These are phyloP conservation scores for Telenomus remus DNA, from an alignment of 1,140 invertebrate species.

Conservation along the genomic window DNA sequence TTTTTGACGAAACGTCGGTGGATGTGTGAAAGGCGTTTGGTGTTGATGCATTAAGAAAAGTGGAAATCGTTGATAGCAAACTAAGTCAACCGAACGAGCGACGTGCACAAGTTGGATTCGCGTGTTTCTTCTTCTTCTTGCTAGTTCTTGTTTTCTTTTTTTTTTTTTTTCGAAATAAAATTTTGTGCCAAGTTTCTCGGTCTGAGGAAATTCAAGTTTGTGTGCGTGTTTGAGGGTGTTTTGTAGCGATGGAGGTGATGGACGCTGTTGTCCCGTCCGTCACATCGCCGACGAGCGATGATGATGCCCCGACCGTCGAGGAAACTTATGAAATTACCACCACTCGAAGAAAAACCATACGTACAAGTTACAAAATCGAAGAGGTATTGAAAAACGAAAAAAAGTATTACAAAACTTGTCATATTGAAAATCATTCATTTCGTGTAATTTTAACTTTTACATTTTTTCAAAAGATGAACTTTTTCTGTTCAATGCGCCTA, in stretches of 20 bases:
- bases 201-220: slow-evolving; percentile 3
- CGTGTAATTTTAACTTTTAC: too few relatives aligned
- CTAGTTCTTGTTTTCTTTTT: too few relatives aligned
- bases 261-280: slow-evolving; percentile 64
- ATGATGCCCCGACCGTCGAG: slow-evolving; percentile 66
- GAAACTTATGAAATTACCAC: slow-evolving; percentile 77
- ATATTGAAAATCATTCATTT: too few relatives aligned
- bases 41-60: slow-evolving; percentile 30
- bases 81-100: neutral
- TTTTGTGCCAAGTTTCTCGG: too few relatives aligned
- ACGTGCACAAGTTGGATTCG: too few relatives aligned
- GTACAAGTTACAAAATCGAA: slow-evolving; percentile 81
- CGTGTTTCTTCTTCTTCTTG: too few relatives aligned
- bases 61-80: slow-evolving; percentile 8
- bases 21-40: slow-evolving; percentile 28
- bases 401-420: neutral
- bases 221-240: slow-evolving; percentile 35
- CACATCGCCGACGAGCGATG: slow-evolving; percentile 61
- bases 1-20: slow-evolving; percentile 49
- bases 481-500: too few relatives aligned
- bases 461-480: too few relatives aligned
- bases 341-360: slow-evolving; percentile 78
- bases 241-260: slow-evolving; percentile 65
- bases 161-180: too few relatives aligned
- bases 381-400: slow-evolving; percentile 72